Conservation (phyloP, 2,113 vertebrate genomes). For the Pipra filicauda region DNA sequence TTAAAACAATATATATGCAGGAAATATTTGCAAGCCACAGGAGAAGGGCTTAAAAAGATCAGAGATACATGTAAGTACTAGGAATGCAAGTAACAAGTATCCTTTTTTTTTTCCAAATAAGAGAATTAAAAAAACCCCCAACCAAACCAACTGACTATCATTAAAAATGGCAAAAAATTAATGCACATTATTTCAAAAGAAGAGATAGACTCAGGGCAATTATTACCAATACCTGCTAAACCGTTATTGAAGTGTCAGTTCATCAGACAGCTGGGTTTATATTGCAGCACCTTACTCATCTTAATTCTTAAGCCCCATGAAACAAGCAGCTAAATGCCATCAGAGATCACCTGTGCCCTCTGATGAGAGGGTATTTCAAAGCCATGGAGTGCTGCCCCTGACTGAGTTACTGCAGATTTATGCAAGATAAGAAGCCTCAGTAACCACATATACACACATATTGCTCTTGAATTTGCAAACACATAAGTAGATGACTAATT, state of each 20-base stretch:
- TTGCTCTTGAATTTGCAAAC: background rate
- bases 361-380: background rate
- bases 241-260: background rate
- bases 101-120: background rate
- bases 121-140: background rate
- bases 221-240: background rate
- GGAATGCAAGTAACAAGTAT: background rate
- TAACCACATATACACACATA: background rate
- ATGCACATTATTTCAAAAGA: background rate
- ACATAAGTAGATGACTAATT: background rate
- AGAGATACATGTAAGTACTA: background rate
- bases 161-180: background rate
- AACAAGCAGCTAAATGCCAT: background rate
- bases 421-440: background rate
- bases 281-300: background rate
- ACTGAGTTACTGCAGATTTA: background rate
- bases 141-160: background rate
- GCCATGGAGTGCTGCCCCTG: rapidly evolving
- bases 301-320: background rate
- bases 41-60: background rate
- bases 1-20: background rate
- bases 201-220: background rate
- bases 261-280: background rate
- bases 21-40: background rate
- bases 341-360: background rate